Conservation (phyloP, 2,113 vertebrate genomes). For the Albula goreensis region DNA sequence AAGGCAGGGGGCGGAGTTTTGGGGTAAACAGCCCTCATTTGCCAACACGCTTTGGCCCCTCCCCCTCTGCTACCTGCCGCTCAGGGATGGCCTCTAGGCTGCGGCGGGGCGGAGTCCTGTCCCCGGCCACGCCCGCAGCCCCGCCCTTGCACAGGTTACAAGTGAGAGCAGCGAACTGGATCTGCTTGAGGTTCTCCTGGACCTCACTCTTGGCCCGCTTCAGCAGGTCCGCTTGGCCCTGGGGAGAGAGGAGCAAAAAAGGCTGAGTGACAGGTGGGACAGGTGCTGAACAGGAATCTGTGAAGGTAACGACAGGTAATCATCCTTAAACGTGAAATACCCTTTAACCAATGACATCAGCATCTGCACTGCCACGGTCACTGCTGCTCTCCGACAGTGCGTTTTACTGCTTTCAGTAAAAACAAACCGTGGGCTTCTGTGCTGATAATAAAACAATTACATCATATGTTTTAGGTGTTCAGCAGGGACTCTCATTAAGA, state of each 20-base stretch:
- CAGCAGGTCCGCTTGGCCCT: constrained; percentile 93
- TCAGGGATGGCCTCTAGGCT: constrained; percentile 79
- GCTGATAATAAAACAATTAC: too few relatives aligned
- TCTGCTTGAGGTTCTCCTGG: constrained; percentile 90
- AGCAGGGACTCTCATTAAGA: too few relatives aligned
- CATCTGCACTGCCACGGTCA: too few relatives aligned
- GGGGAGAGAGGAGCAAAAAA: constrained; percentile 33
- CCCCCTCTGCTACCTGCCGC: constrained; percentile 61
- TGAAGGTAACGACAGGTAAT: too few relatives aligned
- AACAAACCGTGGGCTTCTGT: too few relatives aligned
- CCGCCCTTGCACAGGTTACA: constrained; percentile 80
- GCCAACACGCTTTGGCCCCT: constrained; percentile 61
- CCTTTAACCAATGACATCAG: too few relatives aligned
- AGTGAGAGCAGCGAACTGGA: constrained; percentile 83
- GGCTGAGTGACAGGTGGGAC: background rate
- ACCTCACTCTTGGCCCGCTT: constrained; percentile 88
- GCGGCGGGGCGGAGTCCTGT: constrained; percentile 66
- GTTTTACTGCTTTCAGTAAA: too few relatives aligned
- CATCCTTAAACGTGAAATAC: too few relatives aligned
- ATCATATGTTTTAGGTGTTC: too few relatives aligned
- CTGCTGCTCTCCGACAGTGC: too few relatives aligned
- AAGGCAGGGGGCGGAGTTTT: background rate
- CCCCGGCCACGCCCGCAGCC: constrained; percentile 57
- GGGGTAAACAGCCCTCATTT: background rate
- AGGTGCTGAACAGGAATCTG: background rate